phyloP scores from a whole-genome alignment of 2,888 invertebrate genomes.

The Pantelozetes paolii region DNA sequence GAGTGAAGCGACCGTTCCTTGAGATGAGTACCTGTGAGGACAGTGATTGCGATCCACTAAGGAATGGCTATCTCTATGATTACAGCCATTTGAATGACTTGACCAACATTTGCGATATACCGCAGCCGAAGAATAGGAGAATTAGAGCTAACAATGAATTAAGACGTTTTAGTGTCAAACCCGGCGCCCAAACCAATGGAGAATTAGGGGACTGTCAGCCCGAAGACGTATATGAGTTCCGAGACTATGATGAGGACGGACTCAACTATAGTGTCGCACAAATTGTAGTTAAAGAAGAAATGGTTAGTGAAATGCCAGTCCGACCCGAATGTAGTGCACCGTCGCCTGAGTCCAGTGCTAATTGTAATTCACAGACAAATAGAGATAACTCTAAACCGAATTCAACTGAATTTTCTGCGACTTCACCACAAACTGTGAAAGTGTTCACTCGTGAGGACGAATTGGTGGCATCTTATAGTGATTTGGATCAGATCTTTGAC shows the following conservation, averaged over 20 bases:
- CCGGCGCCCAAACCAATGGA: conserved; percentile 19
- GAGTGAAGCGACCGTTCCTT: conserved; percentile 68
- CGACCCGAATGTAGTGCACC: conserved; percentile 1
- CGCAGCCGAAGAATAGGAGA: conserved; percentile 43
- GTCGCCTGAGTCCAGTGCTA: background rate
- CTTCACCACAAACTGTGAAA: conserved; percentile 45
- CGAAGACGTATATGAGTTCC: conserved; percentile 67
- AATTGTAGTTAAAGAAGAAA: conserved; percentile 13
- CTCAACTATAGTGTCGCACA: conserved; percentile 30
- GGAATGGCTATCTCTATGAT: conserved; percentile 40
- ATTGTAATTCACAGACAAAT: conserved; percentile 42
- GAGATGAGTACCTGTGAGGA: conserved; percentile 69
- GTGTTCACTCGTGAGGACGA: conserved; percentile 63
- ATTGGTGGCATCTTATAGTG: conserved; percentile 77
- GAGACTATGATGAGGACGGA: conserved; percentile 56
- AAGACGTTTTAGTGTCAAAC: conserved; percentile 25
- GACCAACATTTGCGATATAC: conserved; percentile 37
- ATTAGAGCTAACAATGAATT: conserved; percentile 38
- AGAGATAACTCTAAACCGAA: conserved; percentile 44
- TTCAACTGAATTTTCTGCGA: conserved; percentile 28
- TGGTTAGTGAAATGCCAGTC: background rate
- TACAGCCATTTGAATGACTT: conserved; percentile 34
- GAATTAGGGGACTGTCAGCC: conserved; percentile 26
- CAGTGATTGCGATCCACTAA: background rate
- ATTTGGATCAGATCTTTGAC: conserved; percentile 90